Base-by-base conservation (phyloP, 53 echinoderm and acorn worm species). In the Temnopleurus reevesii region DNA sequence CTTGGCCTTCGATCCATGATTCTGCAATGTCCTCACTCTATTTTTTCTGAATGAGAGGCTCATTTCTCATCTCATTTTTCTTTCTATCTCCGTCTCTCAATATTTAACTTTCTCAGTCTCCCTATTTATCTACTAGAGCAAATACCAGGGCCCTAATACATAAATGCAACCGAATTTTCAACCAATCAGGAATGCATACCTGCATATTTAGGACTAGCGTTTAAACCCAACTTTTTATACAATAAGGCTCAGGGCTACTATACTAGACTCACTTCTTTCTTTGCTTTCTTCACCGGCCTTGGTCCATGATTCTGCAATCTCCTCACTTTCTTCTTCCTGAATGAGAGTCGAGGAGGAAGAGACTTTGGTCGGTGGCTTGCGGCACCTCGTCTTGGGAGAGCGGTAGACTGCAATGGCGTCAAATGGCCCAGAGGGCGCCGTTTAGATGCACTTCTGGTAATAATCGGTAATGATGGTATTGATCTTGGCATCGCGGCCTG, bases 271-370 rank as follows among this genome's bases (percentile, higher is more conserved):
- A 55, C 55, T 33, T 55, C 45, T 45, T 9, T 45, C 8, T 51
- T 51, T 49, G 46, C 47, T 66, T 87, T 87, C 8, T 46, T 49
- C 44, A 87, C 65, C 49, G 87, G 87, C 8, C 49, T 27, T 10
- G 87, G 87, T 17, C 87, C 87, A 31, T n/a, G 65, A 34, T 87
- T 4, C 51, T 65, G 87, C 4, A 64, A 66, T 31, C 87, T 45
- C 61, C 85, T 38, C 12, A 85, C 44, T 45, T 85, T 85, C 49
- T 49, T 87, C n/a, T n/a, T n/a, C 60, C 55, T 83, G 13, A 2
- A 4, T 17, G 88, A 49, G 27, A 87, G 88, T 21, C 49, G 65
- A 31, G 88, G 88, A 15, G 88, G 88, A 4, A 87, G 88, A 13
- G 88, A 87, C n/a, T 53, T n/a, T 4, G 88, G 88, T 21, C 88